These are phyloP conservation scores for Cyprinella venusta DNA, from an alignment of 2,797 vertebrate genomes.

Conservation along the genomic window DNA sequence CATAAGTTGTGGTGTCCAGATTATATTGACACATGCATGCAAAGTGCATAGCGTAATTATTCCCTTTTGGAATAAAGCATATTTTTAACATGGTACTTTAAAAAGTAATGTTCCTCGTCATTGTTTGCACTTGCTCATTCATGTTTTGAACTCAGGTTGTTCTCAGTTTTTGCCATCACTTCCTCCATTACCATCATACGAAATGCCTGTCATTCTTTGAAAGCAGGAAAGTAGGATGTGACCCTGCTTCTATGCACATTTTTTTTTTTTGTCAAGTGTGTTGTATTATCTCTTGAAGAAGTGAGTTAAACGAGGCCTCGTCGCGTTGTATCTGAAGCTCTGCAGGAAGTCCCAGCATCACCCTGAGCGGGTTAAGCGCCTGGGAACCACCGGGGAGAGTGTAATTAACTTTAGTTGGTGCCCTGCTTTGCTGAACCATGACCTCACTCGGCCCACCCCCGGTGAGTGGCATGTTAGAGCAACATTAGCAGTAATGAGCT, in stretches of 20 bases:
- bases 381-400: conserved; percentile 68
- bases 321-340: conserved; percentile 68
- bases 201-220: conserved; percentile 15
- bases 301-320: conserved; percentile 60
- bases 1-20: neutral
- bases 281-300: conserved; percentile 50
- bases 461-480: conserved; percentile 81
- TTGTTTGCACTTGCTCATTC: neutral
- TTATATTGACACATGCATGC: neutral
- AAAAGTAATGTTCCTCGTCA: neutral
- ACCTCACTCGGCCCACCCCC: conserved; percentile 75
- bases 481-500: conserved; percentile 79
- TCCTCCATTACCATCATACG: neutral
- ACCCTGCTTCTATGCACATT: neutral
- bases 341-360: conserved; percentile 55
- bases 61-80: neutral
- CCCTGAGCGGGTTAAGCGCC: conserved; percentile 65
- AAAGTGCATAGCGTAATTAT: neutral
- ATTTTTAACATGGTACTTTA: neutral
- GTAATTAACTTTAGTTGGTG: conserved; percentile 77
- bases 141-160: neutral
- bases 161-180: neutral
- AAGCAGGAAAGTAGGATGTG: conserved; percentile 19
- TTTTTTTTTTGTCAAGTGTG: conserved; percentile 9
- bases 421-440: conserved; percentile 70